Percentiles rank a stretch among this genome's conserved stretches.
Evolutionary conservation across 2,113 vertebrate genomes (phyloP).

Genomic region (Archocentrus centrarchus): DNA sequence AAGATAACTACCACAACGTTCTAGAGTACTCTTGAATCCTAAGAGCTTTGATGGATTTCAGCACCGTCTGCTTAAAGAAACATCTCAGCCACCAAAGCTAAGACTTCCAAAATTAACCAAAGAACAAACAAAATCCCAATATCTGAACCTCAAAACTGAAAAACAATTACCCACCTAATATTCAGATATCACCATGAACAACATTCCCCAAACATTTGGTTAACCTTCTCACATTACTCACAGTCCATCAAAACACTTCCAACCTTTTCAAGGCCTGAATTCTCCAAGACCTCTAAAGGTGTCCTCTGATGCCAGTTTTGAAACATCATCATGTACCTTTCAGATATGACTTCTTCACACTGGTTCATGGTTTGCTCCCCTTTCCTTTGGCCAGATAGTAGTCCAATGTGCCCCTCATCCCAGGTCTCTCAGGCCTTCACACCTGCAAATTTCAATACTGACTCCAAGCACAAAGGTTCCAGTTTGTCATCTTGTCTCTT

Average conservation of each 20-base stretch:
- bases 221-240: not conserved
- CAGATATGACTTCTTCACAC: too few relatives aligned
- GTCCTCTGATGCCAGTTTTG: not conserved
- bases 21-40: fast-evolving
- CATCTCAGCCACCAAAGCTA: not conserved
- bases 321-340: not conserved
- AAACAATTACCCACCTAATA: not conserved
- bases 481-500: not conserved
- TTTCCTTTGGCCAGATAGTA: not conserved
- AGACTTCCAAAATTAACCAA: not conserved
- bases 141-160: not conserved
- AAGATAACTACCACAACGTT: not conserved
- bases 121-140: not conserved
- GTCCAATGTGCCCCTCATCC: not conserved
- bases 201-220: not conserved
- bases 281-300: too few relatives aligned
- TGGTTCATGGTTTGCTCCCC: not conserved
- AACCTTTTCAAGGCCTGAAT: not conserved
- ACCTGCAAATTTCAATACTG: not conserved
- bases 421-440: not conserved
- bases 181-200: not conserved
- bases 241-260: not conserved
- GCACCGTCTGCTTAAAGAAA: not conserved
- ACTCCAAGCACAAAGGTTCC: not conserved
- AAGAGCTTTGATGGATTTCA: fast-evolving